Base-by-base conservation (phyloP, 2,888 invertebrate genomes). In the Horisme vitalbata region DNA sequence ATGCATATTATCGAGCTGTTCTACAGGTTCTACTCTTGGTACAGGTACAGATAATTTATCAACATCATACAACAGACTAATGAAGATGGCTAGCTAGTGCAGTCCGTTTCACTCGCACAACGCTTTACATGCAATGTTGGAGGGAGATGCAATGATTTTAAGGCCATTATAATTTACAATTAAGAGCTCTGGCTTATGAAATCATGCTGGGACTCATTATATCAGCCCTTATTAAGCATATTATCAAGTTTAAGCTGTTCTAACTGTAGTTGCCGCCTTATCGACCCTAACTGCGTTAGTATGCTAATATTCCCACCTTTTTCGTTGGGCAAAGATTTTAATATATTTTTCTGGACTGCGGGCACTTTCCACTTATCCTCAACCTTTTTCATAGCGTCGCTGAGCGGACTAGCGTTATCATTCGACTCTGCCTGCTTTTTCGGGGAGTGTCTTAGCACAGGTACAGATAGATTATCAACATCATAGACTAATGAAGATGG, bases 221-320 rank as follows among this genome's bases (percentile, higher is more conserved):
- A 4, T 18, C 6, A 18, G 4, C 68, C 67, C 45, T 75, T 79
- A 0, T 62, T 53, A 27, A 71, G 23, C 79, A 80, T 75, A 61
- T 83, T 85, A 72, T 93, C 92, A 55, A 93, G 75, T 57, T 91
- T 90, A 46, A 94, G 67, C 67, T 93, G 93, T 45, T 94, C 93
- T 28, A 93, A 79, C 57, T 94, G 94, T 60, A 94, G 63, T 60
- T 94, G 94, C 59, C 93, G 84, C 26, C 93, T 74, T 44, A 94
- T 93, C 8, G 94, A 93, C 0, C 94, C 94, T 23, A 94, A 72
- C 66, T 94, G 94, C 0, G 94, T 94, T 51, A 94, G 63, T 46
- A 94, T 92, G 57, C 72, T 88, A 39, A 92, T 83, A 59, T 79
- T 86, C 52, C 85, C 87, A 8, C 91, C 91, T 31, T 90, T 87